phyloP scores from a whole-genome alignment of 2,113 vertebrate species.

The Ceuthmochares aereus region DNA sequence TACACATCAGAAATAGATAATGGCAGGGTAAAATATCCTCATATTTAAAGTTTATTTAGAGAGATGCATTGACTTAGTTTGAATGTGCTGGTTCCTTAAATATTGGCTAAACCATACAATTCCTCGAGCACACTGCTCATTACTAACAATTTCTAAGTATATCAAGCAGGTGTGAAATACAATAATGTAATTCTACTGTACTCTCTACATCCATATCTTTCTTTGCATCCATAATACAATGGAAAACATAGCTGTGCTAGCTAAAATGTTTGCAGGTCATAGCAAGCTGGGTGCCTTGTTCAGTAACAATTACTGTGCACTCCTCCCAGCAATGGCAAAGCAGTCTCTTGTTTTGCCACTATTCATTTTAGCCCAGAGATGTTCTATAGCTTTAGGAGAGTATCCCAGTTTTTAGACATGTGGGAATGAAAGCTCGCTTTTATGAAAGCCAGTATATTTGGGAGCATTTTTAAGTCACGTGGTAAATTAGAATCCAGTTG shows the following conservation, averaged over 20 bases:
- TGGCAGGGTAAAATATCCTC: not conserved
- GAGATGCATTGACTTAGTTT: not conserved
- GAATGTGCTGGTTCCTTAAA: not conserved
- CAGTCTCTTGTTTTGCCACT: not conserved
- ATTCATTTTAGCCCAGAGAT: not conserved
- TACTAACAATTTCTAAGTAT: not conserved
- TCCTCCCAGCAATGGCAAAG: not conserved
- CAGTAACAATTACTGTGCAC: rapidly evolving
- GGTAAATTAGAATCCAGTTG: not conserved
- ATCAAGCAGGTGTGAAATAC: not conserved
- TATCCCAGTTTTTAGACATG: not conserved
- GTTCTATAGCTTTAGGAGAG: not conserved
- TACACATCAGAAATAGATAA: not conserved
- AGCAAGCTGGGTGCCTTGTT: not conserved
- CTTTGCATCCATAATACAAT: not conserved
- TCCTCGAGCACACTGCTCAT: not conserved
- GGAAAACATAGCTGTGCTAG: not conserved
- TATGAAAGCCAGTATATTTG: not conserved
- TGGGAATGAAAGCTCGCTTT: not conserved
- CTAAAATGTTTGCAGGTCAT: not conserved
- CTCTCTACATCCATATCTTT: not conserved
- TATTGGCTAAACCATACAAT: not conserved
- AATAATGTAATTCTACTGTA: not conserved
- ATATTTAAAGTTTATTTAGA: not conserved
- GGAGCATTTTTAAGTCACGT: not conserved